A percentile compares a stretch with the other conserved stretches of the same genome.
These are phyloP conservation scores for Sebastes melanostomus DNA, from an alignment of 2,797 vertebrate species.

Conservation along the genomic window DNA sequence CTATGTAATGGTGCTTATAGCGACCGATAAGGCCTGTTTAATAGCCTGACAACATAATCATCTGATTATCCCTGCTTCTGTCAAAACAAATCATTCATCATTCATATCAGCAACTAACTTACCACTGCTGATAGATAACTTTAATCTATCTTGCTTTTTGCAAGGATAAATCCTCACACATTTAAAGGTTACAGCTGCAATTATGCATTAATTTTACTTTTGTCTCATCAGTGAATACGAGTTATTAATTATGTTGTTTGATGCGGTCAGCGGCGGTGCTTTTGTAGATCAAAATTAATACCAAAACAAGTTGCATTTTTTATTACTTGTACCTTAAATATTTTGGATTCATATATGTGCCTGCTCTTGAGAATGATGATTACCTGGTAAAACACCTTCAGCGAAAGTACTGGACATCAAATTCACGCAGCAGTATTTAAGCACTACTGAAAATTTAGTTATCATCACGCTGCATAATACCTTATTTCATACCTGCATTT, in stretches of 20 bases:
- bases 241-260: not conserved
- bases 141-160: not conserved
- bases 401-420: not conserved
- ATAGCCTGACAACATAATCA: no score
- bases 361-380: not conserved
- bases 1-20: no score
- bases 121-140: not conserved
- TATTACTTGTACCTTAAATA: not conserved
- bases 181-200: not conserved
- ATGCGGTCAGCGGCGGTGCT: not conserved
- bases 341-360: not conserved
- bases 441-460: not conserved
- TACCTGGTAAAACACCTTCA: not conserved
- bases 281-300: not conserved
- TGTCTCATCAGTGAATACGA: not conserved
- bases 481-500: slow-evolving; percentile 8
- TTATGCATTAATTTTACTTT: not conserved
- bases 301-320: not conserved
- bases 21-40: no score
- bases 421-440: slow-evolving; percentile 13
- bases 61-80: not conserved
- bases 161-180: not conserved
- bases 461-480: slow-evolving; percentile 12
- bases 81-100: not conserved
- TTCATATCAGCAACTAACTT: not conserved